A percentile compares a stretch with the other conserved stretches of the same genome.
These are phyloP conservation scores for Tragopan temminckii DNA, from an alignment of 2,797 vertebrate species.

Conservation along the genomic window DNA sequence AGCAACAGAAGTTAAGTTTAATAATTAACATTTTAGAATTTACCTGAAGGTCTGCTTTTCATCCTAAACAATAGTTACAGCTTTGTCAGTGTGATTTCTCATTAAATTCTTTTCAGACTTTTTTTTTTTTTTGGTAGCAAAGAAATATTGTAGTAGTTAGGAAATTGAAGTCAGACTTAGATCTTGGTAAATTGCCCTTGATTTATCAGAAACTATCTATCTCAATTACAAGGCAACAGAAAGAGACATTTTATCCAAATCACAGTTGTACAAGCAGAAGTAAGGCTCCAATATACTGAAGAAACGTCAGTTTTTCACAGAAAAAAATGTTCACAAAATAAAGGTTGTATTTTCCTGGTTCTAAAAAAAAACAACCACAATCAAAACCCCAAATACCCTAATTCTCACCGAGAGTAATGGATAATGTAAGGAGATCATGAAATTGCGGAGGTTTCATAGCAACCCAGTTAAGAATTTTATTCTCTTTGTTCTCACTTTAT, in stretches of 20 bases:
- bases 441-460: neutral
- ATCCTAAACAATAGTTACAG: conserved; percentile 3
- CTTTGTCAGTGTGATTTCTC: conserved; percentile 8
- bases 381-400: neutral
- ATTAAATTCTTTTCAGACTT: neutral
- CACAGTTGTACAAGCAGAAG: neutral
- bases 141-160: neutral
- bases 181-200: neutral
- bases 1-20: conserved; percentile 14
- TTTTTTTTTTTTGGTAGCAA: neutral
- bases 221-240: neutral
- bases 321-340: neutral
- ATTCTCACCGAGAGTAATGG: neutral
- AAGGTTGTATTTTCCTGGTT: neutral
- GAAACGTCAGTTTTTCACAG: neutral
- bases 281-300: neutral
- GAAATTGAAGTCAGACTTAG: conserved; percentile 5
- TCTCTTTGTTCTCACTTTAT: neutral
- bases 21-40: conserved; percentile 54
- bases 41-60: neutral
- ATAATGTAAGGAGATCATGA: neutral
- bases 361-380: neutral
- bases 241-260: neutral
- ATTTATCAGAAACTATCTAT: neutral
- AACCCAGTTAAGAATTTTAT: neutral